Base-by-base conservation (phyloP, 2,888 invertebrate species). In the Pterobdella sp. region DNA sequence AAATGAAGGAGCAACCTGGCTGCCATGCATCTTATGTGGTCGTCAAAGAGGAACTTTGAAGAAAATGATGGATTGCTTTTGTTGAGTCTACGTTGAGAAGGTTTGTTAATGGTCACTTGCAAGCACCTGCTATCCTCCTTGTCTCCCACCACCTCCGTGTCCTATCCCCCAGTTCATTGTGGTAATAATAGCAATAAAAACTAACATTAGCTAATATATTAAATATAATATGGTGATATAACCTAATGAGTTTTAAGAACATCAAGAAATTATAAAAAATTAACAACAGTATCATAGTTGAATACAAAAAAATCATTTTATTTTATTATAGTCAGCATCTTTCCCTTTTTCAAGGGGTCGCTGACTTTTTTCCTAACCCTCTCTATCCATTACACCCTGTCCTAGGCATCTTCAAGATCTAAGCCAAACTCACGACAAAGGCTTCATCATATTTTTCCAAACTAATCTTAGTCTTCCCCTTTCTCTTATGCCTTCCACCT, bases 101-200 rank as follows among this genome's bases (percentile, higher is more conserved):
- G 81, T 79, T 91, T 90, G 84, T 95, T 93, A 42, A 96, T 91
- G 0, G 93, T 93, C 72, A 98, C 88, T 81, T 95, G 94, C 32
- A 98, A 87, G 80, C 94, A 94, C 7, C 96, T 88, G 0, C 94
- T 94, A 84, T 98, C 97, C 76, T 95, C 94, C 81, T 95, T 94
- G 82, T 97, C 97, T 0, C 95, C 94, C 74, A 90, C 89, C 65
- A 94, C 89, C 84, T 97, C 96, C 65, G 96, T 90, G 83, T 98
- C 96, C 87, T 96, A 90, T 18, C 2, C 3, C 4, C 32, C 49
- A 35, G 26, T 22, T 68, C 1, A 68, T 10, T 1, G 36, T 26
- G 4, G 26, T 37, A n/a, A 37, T 3, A 68, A 14, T 22, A n/a
- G 37, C 37, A n/a, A 22, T 42, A 18, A 36, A 26, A 1, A 68